A percentile compares a stretch with the other conserved stretches of the same genome.
Conservation (phyloP, 2,797 vertebrate species). For the Sebastes cheni region DNA sequence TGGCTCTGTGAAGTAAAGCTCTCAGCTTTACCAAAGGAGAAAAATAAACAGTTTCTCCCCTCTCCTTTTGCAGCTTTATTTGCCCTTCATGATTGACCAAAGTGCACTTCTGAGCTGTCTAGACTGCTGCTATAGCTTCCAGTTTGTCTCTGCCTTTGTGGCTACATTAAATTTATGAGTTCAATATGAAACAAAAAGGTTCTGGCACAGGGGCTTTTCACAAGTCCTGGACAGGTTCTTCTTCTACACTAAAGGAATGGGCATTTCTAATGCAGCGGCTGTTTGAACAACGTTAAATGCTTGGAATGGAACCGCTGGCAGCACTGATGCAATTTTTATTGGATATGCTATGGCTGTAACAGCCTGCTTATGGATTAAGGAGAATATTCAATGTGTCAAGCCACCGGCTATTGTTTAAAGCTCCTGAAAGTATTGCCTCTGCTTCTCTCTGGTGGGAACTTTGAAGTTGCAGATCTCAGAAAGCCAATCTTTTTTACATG, state of each 20-base stretch:
- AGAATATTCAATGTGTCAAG: slow-evolving; percentile 24
- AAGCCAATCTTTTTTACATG: slow-evolving; percentile 18
- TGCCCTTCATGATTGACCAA: slow-evolving; percentile 27
- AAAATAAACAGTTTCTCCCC: neutral
- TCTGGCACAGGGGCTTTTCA: neutral
- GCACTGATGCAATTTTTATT: slow-evolving; percentile 9
- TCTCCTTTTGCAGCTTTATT: slow-evolving; percentile 1
- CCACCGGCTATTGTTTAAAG: slow-evolving; percentile 47
- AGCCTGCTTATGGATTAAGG: slow-evolving; percentile 26
- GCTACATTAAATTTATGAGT: neutral
- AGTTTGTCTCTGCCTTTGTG: slow-evolving; percentile 8
- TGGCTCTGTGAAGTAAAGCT: slow-evolving; percentile 23
- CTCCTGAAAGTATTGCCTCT: slow-evolving; percentile 8
- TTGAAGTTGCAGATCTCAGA: slow-evolving; percentile 28
- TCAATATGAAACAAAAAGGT: neutral
- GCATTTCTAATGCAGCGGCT: neutral
- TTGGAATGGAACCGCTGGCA: neutral
- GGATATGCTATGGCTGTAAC: slow-evolving; percentile 2
- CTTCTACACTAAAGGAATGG: neutral
- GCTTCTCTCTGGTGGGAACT: slow-evolving; percentile 21
- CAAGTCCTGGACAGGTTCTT: neutral
- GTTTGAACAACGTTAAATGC: slow-evolving; percentile 17
- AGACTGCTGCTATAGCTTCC: slow-evolving; percentile 8
- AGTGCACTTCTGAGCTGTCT: slow-evolving; percentile 8
- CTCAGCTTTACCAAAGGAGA: slow-evolving; percentile 1